These are phyloP conservation scores for Nezara viridula DNA, from an alignment of 2,888 invertebrate genomes.

Conservation along the genomic window DNA sequence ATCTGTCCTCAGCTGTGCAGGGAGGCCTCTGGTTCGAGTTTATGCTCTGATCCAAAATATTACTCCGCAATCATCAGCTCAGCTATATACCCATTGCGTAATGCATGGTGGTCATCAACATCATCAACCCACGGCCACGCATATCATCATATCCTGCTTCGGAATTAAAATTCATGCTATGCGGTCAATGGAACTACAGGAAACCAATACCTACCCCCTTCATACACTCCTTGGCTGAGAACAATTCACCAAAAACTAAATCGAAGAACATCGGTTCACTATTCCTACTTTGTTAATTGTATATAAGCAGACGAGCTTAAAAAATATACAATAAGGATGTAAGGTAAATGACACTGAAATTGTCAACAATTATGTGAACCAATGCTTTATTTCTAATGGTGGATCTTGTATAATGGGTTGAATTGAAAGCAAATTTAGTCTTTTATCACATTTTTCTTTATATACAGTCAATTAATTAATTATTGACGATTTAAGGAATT, in stretches of 20 bases:
- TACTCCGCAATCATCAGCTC: not conserved
- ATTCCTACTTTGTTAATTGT: no score
- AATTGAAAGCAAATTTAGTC: no score
- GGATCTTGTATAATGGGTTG: no score
- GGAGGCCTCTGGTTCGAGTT: not conserved
- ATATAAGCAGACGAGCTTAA: no score
- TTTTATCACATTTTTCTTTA: no score
- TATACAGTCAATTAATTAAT: no score
- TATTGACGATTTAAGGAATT: no score
- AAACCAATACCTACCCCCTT: not conserved
- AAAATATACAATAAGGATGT: not conserved
- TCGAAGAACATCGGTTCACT: not conserved
- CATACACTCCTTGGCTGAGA: not conserved
- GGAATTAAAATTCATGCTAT: conserved; percentile 1
- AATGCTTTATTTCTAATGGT: no score
- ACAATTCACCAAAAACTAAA: not conserved
- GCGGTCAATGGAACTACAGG: not conserved
- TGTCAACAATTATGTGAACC: no score
- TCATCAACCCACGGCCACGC: not conserved
- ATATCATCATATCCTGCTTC: not conserved
- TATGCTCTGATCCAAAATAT: not conserved
- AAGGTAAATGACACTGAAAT: no score
- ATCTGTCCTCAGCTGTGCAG: conserved; percentile 14
- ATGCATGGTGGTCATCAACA: no score
- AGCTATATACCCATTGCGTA: no score